phyloP scores from a whole-genome alignment of 2,113 vertebrate genomes.

The Osmerus eperlanus region DNA sequence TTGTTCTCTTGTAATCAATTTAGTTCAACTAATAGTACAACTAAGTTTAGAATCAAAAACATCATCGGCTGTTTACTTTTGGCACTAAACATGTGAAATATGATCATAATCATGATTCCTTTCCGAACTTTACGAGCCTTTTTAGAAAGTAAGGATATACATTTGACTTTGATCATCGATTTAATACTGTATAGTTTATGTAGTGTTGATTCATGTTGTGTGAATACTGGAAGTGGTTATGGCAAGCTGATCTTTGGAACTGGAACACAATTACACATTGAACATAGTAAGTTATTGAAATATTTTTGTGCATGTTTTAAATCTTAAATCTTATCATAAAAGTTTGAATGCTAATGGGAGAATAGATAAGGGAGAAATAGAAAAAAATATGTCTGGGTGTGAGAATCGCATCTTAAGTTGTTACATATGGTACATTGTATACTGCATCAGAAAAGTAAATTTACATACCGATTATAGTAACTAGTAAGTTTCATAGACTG shows the following conservation, averaged over 20 bases:
- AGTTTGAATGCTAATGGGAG: too few species aligned
- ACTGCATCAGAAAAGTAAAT: too few species aligned
- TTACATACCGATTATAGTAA: neutral
- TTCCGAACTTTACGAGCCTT: too few species aligned
- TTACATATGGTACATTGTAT: too few species aligned
- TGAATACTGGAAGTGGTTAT: conserved; percentile 19
- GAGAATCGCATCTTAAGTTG: too few species aligned
- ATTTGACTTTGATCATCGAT: neutral
- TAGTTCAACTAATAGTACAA: too few species aligned
- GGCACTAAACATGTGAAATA: neutral
- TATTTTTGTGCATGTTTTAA: neutral
- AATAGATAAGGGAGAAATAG: too few species aligned
- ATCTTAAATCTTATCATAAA: too few species aligned
- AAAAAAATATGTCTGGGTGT: too few species aligned
- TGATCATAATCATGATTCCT: too few species aligned
- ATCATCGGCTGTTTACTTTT: too few species aligned
- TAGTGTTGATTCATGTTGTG: conserved; percentile 14
- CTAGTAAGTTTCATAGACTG: neutral
- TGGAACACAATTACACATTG: conserved; percentile 33
- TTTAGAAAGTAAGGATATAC: neutral
- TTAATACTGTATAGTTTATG: conserved; percentile 3
- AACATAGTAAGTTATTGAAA: conserved; percentile 40
- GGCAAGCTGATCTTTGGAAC: conserved; percentile 44
- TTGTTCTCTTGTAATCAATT: neutral
- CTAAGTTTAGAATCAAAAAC: too few species aligned